A percentile compares a stretch with the other conserved stretches of the same genome.
Conservation (phyloP, 2,797 vertebrate species). For the Anguilla pacifica region DNA sequence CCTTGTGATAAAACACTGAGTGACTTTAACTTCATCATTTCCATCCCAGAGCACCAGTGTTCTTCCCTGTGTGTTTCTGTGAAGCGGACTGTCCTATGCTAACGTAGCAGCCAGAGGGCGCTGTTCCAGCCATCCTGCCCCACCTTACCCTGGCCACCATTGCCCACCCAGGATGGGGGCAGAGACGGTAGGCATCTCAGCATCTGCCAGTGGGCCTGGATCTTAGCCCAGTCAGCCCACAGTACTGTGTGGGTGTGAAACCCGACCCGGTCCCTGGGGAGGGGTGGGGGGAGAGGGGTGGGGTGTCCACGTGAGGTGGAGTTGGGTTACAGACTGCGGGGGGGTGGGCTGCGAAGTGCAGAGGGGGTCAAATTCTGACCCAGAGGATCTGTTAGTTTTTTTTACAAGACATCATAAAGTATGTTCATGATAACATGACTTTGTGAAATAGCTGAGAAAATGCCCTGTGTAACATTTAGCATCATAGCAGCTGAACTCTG, state of each 20-base stretch:
- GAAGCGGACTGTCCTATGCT: not conserved
- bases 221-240: not conserved
- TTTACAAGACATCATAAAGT: conserved; percentile 2
- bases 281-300: not conserved
- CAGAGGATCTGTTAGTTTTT: not conserved
- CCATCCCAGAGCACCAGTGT: not conserved
- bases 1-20: not conserved
- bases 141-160: not conserved
- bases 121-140: not conserved
- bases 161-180: conserved; percentile 47
- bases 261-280: not conserved
- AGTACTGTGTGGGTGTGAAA: conserved; percentile 5
- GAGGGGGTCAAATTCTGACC: not conserved
- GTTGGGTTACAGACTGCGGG: not conserved
- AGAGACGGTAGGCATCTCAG: conserved; percentile 24
- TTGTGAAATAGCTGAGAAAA: not conserved
- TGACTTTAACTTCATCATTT: not conserved
- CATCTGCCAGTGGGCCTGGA: conserved; percentile 45
- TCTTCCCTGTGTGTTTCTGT: not conserved
- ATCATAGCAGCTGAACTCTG: not conserved
- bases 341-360: not conserved
- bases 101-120: not conserved
- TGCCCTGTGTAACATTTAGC: not conserved
- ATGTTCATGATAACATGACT: not conserved
- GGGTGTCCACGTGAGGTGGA: not conserved